Evolutionary conservation across 2,888 invertebrate species (phyloP), one percentile per base, ranked within the genome.

Genomic region (Pheosia tremula): DNA sequence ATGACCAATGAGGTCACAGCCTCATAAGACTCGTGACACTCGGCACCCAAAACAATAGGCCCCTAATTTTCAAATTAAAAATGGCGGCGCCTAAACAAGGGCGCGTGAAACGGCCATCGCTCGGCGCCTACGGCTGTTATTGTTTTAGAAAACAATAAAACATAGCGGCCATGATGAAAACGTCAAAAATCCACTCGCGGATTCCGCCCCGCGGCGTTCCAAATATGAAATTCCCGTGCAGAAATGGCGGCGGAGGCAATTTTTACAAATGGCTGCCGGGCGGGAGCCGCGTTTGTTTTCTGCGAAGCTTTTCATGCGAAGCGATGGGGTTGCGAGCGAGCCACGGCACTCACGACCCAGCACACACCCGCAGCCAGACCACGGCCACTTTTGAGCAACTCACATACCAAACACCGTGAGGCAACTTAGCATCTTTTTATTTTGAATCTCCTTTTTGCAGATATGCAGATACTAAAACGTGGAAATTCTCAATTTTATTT

Each of bases 261-360:
- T 91, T 91, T 92, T 93, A 90, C 90, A 93, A 92, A 92, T 92
- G 93, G 92, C 93, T 88, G 92, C 91, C 91, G 86, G 73, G 84
- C 82, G 84, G 84, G 84, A 80, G 80, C 77, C 81, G 84, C 83
- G 85, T 86, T 83, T 85, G 85, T 84, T 83, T 80, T 83, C 74
- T 81, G 79, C 69, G 72, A 74, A 78, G 75, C 74, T 77, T 77
- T 75, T 77, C 75, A 75, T 72, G 71, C 11, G 43, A 5, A 36
- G 56, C 54, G 59, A 58, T 71, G 77, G 77, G 77, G 75, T 77
- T 62, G 69, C 55, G 53, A 60, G 60, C 54, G 24, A 24, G 24
- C 50, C 67, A 64, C 61, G 52, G 45, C 45, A 47, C 47, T 9
- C 43, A 10, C 43, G 8, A 4, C 47, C n/a, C 47, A 6, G 47